Conservation (phyloP, 2,888 invertebrate species). For the Tridacna crocea region DNA sequence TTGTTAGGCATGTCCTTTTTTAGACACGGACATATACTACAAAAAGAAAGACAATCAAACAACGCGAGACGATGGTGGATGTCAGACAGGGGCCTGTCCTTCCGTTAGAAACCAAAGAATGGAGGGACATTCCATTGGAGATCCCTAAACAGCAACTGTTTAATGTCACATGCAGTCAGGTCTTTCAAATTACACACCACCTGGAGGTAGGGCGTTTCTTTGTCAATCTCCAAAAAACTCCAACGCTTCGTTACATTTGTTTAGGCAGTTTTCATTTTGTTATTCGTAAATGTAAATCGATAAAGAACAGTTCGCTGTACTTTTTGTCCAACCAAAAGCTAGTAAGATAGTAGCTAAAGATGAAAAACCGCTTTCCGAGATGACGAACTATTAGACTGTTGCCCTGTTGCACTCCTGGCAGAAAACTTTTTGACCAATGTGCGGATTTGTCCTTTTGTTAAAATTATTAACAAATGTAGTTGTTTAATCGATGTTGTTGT, state of each 20-base stretch:
- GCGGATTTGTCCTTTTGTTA: no score
- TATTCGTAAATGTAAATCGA: not conserved
- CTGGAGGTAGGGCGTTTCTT: conserved; percentile 31
- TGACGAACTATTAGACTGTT: no score
- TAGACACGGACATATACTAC: conserved; percentile 50
- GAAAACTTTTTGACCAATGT: no score
- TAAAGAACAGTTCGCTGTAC: no score
- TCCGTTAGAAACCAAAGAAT: conserved; percentile 22
- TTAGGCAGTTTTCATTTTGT: not conserved
- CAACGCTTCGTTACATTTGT: not conserved
- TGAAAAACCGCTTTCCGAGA: no score
- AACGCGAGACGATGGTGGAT: conserved; percentile 35
- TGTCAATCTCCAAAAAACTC: no score
- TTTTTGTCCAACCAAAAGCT: no score
- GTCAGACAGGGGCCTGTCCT: conserved; percentile 31
- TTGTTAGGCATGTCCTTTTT: not conserved
- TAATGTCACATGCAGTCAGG: conserved; percentile 42
- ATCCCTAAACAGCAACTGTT: conserved; percentile 46
- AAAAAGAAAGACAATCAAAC: conserved; percentile 28
- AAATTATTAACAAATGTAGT: no score
- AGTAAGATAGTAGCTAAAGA: no score
- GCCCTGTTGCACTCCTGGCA: no score
- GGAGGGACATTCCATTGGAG: conserved; percentile 34
- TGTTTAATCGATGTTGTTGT: no score
- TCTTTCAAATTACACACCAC: conserved; percentile 43